Base-by-base conservation (phyloP, 2,888 invertebrate species). In the Galeruca laticollis region DNA sequence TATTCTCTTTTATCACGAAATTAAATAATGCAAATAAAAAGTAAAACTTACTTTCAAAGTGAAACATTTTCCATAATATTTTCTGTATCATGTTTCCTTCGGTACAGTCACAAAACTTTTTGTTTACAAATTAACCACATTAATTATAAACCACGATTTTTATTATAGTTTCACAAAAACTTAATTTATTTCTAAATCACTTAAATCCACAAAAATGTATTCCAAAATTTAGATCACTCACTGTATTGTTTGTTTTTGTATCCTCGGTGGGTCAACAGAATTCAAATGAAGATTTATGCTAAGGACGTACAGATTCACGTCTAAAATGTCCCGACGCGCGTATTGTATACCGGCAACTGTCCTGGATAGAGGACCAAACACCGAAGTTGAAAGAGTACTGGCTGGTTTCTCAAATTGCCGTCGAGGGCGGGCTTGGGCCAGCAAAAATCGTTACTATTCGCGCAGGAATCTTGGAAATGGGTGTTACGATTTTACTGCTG, bases 361-460 rank as follows among this genome's bases (percentile, higher is more conserved):
- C 82, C 82, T 82, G 82, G 83, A 82, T 82, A 82, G 81, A 81
- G 81, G 81, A 81, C 56, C 56, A 35, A 31, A 35, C 33, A 18
- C 82, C 83, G 83, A 78, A 81, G 84, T 81, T 82, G 79, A 81
- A 82, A 79, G 82, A 83, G 84, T 82, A 84, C 84, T 84, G 81
- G 79, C 72, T 74, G 77, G 75, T 84, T 82, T 77, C 54, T 26
- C 70, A 70, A 73, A 73, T 73, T 66, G 75, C 80, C 84, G 80
- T 68, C 64, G 77, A 81, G 72, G 82, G 84, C 83, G 81, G 66
- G 66, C 64, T 78, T 72, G 75, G 57, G 72, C 62, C 59, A 60
- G 70, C 83, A 83, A 84, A 85, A 85, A 85, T 85, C 85, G 83
- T 84, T 85, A 85, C 83, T 82, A 78, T 82, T 76, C 83, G 84